Evolutionary conservation across 2,797 vertebrate genomes (phyloP).

Genomic region (Pangasius mekongensis): DNA sequence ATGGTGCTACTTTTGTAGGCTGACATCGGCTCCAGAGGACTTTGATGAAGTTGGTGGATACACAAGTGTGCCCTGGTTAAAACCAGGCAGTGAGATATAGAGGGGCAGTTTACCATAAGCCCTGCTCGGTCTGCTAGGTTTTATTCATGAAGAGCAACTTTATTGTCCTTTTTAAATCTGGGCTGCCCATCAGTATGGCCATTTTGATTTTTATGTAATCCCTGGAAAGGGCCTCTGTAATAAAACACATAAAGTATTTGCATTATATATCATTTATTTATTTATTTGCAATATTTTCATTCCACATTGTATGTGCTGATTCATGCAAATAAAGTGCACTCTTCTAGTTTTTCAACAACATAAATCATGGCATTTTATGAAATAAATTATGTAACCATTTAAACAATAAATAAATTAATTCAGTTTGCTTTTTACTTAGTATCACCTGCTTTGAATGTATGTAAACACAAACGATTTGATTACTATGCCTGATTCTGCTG

Average conservation of each 20-base stretch:
- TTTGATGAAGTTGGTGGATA: slow-evolving; percentile 44
- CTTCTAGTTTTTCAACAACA: background rate
- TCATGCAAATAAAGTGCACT: background rate
- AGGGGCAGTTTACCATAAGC: background rate
- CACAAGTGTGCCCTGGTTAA: slow-evolving; percentile 59
- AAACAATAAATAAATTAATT: background rate
- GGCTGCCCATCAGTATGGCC: background rate
- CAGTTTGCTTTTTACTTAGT: background rate
- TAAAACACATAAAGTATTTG: background rate
- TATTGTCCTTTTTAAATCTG: background rate
- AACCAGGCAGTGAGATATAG: slow-evolving; percentile 54
- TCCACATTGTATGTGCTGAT: background rate
- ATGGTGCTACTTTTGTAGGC: slow-evolving; percentile 36
- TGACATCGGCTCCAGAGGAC: slow-evolving; percentile 23
- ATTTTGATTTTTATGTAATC: background rate
- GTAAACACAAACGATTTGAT: background rate
- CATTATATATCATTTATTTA: background rate
- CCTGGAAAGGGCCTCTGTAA: background rate
- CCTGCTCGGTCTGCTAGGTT: background rate
- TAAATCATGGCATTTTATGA: background rate
- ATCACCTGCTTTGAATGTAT: background rate
- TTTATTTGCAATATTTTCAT: background rate
- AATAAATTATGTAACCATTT: background rate
- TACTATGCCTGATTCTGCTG: slow-evolving; percentile 54
- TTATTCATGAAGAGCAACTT: background rate